Conservation (phyloP, 2,888 invertebrate species). For the Sarcophaga variegata region DNA sequence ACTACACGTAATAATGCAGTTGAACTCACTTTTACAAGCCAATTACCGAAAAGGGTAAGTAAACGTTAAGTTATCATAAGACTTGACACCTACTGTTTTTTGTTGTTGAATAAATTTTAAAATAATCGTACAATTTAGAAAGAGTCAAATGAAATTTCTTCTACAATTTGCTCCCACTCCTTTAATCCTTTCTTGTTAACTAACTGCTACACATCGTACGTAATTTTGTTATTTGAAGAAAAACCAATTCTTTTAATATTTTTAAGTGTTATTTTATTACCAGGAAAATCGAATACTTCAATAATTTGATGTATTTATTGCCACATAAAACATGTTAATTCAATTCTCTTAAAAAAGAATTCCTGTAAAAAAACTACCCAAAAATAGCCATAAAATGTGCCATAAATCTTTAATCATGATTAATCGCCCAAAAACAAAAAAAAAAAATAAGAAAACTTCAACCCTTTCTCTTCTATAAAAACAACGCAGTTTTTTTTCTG, state of each 20-base stretch:
- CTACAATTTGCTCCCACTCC: too few species aligned
- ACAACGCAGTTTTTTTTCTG: slow-evolving; percentile 43
- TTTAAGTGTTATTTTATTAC: slow-evolving; percentile 40
- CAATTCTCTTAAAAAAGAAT: slow-evolving; percentile 49
- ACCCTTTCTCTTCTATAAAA: slow-evolving; percentile 46
- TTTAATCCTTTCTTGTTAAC: not conserved
- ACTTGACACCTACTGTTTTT: too few species aligned
- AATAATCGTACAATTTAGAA: too few species aligned
- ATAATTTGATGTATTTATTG: slow-evolving; percentile 59
- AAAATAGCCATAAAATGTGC: slow-evolving; percentile 55
- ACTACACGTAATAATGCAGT: too few species aligned
- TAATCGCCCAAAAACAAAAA: slow-evolving; percentile 14
- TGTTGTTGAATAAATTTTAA: too few species aligned
- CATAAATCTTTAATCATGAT: slow-evolving; percentile 64
- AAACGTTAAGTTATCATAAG: too few species aligned
- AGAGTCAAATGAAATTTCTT: too few species aligned
- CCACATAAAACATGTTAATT: slow-evolving; percentile 51
- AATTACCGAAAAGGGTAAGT: too few species aligned
- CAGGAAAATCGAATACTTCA: slow-evolving; percentile 21
- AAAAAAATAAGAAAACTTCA: slow-evolving; percentile 30
- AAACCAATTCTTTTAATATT: not conserved
- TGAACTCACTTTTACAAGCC: too few species aligned
- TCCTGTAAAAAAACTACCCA: slow-evolving; percentile 22
- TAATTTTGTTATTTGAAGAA: not conserved
- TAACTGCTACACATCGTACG: not conserved